Conservation (phyloP, 2,888 invertebrate genomes). For the Drosophila cracens region DNA sequence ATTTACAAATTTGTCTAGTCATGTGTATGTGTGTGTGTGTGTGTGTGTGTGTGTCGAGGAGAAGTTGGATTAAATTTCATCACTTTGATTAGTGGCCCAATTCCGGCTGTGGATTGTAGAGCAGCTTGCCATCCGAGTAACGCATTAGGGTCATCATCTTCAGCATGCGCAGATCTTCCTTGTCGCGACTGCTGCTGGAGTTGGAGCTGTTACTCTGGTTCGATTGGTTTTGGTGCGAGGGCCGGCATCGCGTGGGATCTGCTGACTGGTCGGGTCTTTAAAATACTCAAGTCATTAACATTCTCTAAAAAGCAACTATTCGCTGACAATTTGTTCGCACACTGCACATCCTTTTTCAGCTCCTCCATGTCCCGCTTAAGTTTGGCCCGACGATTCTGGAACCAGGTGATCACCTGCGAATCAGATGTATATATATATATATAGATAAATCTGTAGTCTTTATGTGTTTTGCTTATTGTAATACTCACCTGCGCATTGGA, state of each 20-base stretch:
- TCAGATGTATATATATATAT: not conserved
- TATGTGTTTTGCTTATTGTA: not conserved
- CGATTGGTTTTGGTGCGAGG: slow-evolving; percentile 38
- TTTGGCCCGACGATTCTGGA: slow-evolving; percentile 96
- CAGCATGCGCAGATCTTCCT: slow-evolving; percentile 83
- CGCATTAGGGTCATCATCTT: slow-evolving; percentile 84
- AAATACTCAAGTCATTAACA: slow-evolving; percentile 94
- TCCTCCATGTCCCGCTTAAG: slow-evolving; percentile 99
- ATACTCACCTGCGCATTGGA: slow-evolving; percentile 94
- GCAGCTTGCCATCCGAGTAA: slow-evolving; percentile 77
- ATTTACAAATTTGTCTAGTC: slow-evolving; percentile 65
- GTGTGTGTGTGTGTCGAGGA: not conserved
- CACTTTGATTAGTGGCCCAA: slow-evolving; percentile 16
- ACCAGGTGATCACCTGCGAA: slow-evolving; percentile 96
- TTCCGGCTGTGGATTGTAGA: slow-evolving; percentile 46
- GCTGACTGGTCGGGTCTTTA: slow-evolving; percentile 93
- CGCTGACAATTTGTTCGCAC: slow-evolving; percentile 93
- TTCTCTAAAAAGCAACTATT: slow-evolving; percentile 96
- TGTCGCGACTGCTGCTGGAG: slow-evolving; percentile 68
- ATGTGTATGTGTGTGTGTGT: not conserved
- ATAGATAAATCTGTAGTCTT: not conserved
- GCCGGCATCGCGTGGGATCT: slow-evolving; percentile 67
- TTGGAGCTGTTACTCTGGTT: slow-evolving; percentile 26
- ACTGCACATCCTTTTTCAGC: slow-evolving; percentile 97
- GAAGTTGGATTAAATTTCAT: not conserved